Conservation (phyloP, 2,888 invertebrate species). For the Cephus pulcher region DNA sequence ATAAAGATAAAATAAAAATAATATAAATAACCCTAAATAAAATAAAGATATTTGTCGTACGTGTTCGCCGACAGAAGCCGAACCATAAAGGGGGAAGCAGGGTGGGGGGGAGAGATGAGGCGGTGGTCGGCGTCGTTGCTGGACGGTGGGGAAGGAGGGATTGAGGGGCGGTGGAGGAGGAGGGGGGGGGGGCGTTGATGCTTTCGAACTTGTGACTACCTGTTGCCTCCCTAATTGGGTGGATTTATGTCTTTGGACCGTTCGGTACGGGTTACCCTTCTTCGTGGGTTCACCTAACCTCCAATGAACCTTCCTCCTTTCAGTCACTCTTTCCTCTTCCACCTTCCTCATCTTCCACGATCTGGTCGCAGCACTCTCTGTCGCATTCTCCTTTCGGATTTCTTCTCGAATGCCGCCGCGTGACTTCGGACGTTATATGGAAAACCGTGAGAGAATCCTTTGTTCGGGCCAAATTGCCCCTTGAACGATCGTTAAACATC, state of each 20-base stretch:
- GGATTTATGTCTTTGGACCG: conserved; percentile 48
- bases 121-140: background rate
- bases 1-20: too few relatives aligned
- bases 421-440: background rate
- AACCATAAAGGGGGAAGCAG: background rate
- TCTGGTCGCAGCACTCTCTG: background rate
- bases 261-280: conserved; percentile 1
- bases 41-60: background rate
- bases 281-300: background rate
- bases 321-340: background rate
- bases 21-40: too few relatives aligned
- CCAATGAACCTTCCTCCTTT: background rate
- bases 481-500: background rate
- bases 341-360: background rate
- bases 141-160: background rate
- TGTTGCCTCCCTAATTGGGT: conserved; percentile 54
- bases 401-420: background rate
- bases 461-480: background rate
- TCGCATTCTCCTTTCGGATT: background rate
- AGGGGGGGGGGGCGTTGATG: conserved; percentile 14
- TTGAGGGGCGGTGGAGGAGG: background rate
- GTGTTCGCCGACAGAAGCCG: background rate
- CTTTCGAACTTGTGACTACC: conserved; percentile 49
- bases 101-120: background rate
- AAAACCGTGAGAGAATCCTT: background rate